These are phyloP conservation scores for Euphysa ruthae DNA, from an alignment of 30 jellyfish, hydroid and myxozoan genomes.

Conservation along the genomic window DNA sequence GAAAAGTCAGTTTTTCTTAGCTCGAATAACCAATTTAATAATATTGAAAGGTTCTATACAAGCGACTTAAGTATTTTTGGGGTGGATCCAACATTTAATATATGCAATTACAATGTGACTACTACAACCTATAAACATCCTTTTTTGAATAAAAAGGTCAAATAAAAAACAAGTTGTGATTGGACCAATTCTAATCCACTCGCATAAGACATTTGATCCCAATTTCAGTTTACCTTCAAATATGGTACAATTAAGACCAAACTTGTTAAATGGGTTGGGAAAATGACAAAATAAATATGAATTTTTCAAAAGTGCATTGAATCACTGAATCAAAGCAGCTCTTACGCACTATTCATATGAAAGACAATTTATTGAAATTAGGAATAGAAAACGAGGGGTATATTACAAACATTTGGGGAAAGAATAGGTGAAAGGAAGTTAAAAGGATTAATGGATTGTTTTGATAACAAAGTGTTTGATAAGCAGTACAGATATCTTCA, in stretches of 20 bases:
- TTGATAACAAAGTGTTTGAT: slow-evolving; percentile 13
- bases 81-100: slow-evolving; percentile 39
- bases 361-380: slow-evolving; percentile 23
- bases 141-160: background rate
- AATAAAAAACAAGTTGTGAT: slow-evolving; percentile 22
- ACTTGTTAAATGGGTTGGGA: slow-evolving; percentile 18
- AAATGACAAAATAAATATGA: slow-evolving; percentile 12
- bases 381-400: background rate
- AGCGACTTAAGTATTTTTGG: slow-evolving; percentile 15
- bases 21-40: slow-evolving; percentile 22
- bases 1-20: slow-evolving; percentile 22
- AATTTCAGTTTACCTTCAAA: slow-evolving; percentile 32
- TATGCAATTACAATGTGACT: slow-evolving; percentile 31
- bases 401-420: slow-evolving; percentile 20
- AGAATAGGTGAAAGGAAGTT: slow-evolving; percentile 13
- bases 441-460: slow-evolving; percentile 26
- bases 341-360: slow-evolving; percentile 32
- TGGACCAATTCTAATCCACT: slow-evolving; percentile 39
- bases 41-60: slow-evolving; percentile 14
- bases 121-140: slow-evolving; percentile 42
- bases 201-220: slow-evolving; percentile 33
- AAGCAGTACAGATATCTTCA: slow-evolving; percentile 13
- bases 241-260: slow-evolving; percentile 24
- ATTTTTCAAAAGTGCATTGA: slow-evolving; percentile 1
- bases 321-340: slow-evolving; percentile 18